Conservation (phyloP, 2,113 vertebrate genomes). For the Microcebus tavaratra region DNA sequence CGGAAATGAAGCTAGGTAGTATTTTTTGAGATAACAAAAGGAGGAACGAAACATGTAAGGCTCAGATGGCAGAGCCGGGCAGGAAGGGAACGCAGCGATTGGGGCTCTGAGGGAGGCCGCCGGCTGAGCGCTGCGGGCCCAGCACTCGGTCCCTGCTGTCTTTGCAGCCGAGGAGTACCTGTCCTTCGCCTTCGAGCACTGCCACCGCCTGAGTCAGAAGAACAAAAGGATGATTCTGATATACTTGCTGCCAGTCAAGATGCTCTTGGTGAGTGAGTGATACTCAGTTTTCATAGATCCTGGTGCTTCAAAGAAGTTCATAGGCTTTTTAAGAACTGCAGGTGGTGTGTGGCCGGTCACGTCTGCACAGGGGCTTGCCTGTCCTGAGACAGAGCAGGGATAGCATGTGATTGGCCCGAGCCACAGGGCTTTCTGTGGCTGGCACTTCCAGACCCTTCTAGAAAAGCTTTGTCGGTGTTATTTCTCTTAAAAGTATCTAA, state of each 20-base stretch:
- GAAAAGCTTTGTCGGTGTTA: not conserved
- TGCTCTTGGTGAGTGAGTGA: slow-evolving; percentile 91
- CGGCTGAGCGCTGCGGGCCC: not conserved
- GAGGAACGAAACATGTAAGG: not conserved
- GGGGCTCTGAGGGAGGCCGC: no score
- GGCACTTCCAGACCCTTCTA: not conserved
- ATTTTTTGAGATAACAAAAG: not conserved
- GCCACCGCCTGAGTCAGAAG: slow-evolving; percentile 95
- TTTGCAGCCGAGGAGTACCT: slow-evolving; percentile 94
- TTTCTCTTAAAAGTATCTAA: not conserved
- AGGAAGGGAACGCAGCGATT: not conserved
- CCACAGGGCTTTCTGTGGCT: fast-evolving
- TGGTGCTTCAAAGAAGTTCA: not conserved
- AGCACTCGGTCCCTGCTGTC: not conserved
- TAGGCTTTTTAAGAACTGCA: not conserved
- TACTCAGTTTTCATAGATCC: fast-evolving
- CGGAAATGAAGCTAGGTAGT: not conserved
- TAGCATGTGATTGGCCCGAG: not conserved
- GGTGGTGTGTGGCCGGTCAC: not conserved
- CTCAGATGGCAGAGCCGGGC: no score
- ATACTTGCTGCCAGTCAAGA: slow-evolving; percentile 97
- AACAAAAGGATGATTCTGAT: slow-evolving; percentile 99
- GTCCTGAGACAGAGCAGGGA: fast-evolving
- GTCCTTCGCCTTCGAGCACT: slow-evolving; percentile 95
- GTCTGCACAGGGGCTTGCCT: not conserved